Percentiles rank a stretch among this genome's conserved stretches.
These are phyloP conservation scores for Chydorus sphaericus DNA, from an alignment of 2,888 invertebrate genomes.

Conservation along the genomic window DNA sequence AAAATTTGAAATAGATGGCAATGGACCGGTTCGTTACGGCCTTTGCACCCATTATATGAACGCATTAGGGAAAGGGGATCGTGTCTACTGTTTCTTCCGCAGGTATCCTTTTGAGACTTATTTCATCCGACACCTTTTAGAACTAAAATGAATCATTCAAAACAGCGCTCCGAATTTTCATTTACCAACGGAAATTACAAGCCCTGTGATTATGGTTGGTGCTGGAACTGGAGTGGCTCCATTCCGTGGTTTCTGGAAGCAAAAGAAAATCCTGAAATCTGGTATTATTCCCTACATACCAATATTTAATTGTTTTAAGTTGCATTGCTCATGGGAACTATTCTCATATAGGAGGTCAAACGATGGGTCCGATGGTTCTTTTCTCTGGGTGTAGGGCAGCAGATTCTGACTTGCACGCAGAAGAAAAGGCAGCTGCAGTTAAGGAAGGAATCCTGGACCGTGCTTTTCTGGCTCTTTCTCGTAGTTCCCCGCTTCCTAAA, in stretches of 20 bases:
- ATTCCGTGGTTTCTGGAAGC: slow-evolving; percentile 87
- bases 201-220: slow-evolving; percentile 73
- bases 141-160: too few relatives aligned
- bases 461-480: slow-evolving; percentile 67
- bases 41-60: slow-evolving; percentile 88
- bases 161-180: slow-evolving; percentile 76
- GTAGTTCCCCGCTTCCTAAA: slow-evolving; percentile 60
- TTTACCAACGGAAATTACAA: slow-evolving; percentile 55
- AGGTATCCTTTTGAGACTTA: slow-evolving; percentile 38
- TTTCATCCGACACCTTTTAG: neutral
- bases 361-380: slow-evolving; percentile 52
- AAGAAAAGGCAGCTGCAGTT: slow-evolving; percentile 61
- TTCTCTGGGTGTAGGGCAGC: slow-evolving; percentile 78
- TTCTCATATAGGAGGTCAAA: neutral
- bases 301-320: too few relatives aligned
- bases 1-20: slow-evolving; percentile 46
- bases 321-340: too few relatives aligned
- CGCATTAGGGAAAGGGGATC: slow-evolving; percentile 49
- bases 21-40: slow-evolving; percentile 71
- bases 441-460: slow-evolving; percentile 53
- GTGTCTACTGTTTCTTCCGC: slow-evolving; percentile 47
- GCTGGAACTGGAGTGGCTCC: slow-evolving; percentile 91
- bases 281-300: too few relatives aligned
- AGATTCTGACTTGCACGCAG: slow-evolving; percentile 62
- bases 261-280: slow-evolving; percentile 26